phyloP scores from a whole-genome alignment of 30 jellyfish, hydroid and myxozoan genomes.

The Rhopilema esculentum region DNA sequence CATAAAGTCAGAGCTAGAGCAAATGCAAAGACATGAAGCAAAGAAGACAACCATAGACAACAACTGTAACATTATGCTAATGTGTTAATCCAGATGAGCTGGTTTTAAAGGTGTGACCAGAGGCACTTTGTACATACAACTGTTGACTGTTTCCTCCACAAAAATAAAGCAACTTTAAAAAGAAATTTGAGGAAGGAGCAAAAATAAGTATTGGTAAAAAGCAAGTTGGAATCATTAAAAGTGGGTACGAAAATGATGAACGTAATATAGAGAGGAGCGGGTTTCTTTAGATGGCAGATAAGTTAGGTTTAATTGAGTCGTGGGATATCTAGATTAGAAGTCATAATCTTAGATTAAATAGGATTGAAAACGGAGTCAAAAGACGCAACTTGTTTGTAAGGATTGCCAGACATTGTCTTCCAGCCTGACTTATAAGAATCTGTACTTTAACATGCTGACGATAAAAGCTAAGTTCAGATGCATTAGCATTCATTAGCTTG shows the following conservation, averaged over 20 bases:
- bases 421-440: not conserved
- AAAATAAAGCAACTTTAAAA: not conserved
- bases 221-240: not conserved
- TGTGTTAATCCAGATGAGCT: slow-evolving; percentile 22
- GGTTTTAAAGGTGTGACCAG: slow-evolving; percentile 36
- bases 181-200: not conserved
- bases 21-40: not conserved
- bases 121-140: not conserved
- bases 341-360: not conserved
- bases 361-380: not conserved
- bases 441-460: too few relatives aligned
- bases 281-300: not conserved
- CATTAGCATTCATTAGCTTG: not conserved
- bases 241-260: not conserved
- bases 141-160: not conserved
- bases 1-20: not conserved
- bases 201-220: not conserved
- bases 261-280: not conserved
- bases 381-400: not conserved
- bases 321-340: not conserved
- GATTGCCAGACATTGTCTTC: not conserved
- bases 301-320: not conserved
- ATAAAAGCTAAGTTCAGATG: not conserved
- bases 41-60: slow-evolving; percentile 44
- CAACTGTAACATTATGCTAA: slow-evolving; percentile 53